A percentile compares a stretch with the other conserved stretches of the same genome.
Conservation (phyloP, 2,888 invertebrate species). For the Odontocerum albicorne region DNA sequence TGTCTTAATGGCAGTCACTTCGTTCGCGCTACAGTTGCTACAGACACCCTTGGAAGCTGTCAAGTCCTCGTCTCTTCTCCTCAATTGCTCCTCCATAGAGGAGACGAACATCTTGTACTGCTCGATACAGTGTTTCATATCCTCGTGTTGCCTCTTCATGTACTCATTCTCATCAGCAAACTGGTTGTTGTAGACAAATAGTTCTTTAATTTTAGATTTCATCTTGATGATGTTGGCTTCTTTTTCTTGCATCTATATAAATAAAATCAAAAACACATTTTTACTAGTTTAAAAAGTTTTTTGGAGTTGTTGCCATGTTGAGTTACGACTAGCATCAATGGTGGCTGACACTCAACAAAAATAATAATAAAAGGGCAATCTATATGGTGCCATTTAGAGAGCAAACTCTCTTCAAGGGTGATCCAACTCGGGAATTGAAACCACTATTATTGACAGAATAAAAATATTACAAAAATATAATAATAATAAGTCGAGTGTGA, state of each 20-base stretch:
- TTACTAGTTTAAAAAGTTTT: too few species aligned
- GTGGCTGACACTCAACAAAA: too few species aligned
- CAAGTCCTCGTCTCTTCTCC: constrained; percentile 42
- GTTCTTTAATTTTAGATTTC: constrained; percentile 60
- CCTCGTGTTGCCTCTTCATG: constrained; percentile 54
- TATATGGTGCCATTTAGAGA: too few species aligned
- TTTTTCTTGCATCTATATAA: constrained; percentile 58
- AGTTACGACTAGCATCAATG: too few species aligned
- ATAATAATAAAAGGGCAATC: too few species aligned
- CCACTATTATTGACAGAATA: too few species aligned
- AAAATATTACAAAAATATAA: too few species aligned
- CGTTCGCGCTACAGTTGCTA: constrained; percentile 54
- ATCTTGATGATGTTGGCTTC: constrained; percentile 62
- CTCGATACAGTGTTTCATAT: constrained; percentile 54
- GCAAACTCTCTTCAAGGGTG: too few species aligned
- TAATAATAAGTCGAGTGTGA: too few species aligned
- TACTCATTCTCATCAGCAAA: constrained; percentile 64
- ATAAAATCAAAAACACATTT: not conserved
- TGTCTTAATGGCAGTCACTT: constrained; percentile 53
- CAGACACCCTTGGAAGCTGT: constrained; percentile 42
- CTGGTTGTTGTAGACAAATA: constrained; percentile 63
- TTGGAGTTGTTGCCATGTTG: too few species aligned
- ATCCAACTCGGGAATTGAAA: too few species aligned
- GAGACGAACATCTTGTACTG: constrained; percentile 55
- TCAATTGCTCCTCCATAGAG: constrained; percentile 52